These are phyloP conservation scores for Acronicta psi DNA, from an alignment of 2,888 invertebrate species.

Conservation along the genomic window DNA sequence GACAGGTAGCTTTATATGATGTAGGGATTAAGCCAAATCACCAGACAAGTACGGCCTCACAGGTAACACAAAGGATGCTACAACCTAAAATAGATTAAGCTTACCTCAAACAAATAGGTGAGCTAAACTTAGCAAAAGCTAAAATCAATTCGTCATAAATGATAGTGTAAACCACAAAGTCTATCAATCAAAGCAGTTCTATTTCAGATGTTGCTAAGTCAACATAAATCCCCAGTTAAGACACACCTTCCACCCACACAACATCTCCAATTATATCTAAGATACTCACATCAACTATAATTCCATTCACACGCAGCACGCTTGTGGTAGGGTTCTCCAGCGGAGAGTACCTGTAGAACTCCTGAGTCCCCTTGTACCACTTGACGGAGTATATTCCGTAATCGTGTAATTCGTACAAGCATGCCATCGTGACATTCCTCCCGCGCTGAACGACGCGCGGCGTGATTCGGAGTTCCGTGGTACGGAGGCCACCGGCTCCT, in stretches of 20 bases:
- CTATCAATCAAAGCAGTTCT: not conserved
- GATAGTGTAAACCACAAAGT: not conserved
- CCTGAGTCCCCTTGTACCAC: conserved; percentile 95
- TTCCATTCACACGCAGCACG: conserved; percentile 92
- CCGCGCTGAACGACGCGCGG: conserved; percentile 92
- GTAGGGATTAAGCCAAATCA: no score
- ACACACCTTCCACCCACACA: not conserved
- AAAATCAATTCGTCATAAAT: no score
- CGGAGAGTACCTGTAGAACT: conserved; percentile 95
- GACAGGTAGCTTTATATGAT: no score
- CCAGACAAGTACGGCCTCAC: no score
- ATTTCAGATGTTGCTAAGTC: not conserved
- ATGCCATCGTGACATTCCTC: conserved; percentile 92
- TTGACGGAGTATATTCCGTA: conserved; percentile 94
- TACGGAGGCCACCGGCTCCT: conserved; percentile 91
- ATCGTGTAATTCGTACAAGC: conserved; percentile 93
- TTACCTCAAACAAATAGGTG: no score
- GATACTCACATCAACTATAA: conserved; percentile 94
- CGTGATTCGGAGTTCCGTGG: conserved; percentile 92
- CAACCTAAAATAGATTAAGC: no score
- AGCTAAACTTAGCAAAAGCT: no score
- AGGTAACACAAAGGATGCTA: no score
- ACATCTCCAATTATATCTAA: conserved; percentile 3
- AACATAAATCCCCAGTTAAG: not conserved
- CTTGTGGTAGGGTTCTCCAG: conserved; percentile 92